These are phyloP conservation scores for Tenodera sinensis DNA, from an alignment of 2,888 invertebrate genomes.

Conservation along the genomic window DNA sequence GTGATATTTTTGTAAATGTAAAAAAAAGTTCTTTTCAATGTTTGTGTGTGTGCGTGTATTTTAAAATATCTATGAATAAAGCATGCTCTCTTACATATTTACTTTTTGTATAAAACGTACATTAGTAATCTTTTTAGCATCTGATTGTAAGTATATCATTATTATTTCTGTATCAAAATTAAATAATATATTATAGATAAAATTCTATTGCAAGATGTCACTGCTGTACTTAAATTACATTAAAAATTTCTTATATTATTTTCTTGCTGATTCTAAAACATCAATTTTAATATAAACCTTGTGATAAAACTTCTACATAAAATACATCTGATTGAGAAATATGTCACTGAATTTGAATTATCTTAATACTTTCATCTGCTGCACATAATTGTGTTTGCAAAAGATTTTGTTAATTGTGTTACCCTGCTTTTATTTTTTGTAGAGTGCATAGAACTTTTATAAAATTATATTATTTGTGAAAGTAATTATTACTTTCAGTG, in stretches of 20 bases:
- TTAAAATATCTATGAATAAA: constrained; percentile 11
- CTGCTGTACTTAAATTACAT: neutral
- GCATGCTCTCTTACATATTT: constrained; percentile 15
- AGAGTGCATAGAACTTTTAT: neutral
- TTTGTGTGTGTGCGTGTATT: constrained; percentile 15
- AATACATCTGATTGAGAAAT: neutral
- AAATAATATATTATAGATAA: neutral
- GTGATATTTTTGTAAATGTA: constrained; percentile 30
- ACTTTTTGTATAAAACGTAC: neutral
- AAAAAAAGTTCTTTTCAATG: constrained; percentile 13
- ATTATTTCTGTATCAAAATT: constrained; percentile 4
- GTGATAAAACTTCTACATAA: neutral
- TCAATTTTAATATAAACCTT: neutral
- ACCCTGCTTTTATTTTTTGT: neutral
- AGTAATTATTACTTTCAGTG: neutral
- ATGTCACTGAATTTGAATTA: too few relatives aligned
- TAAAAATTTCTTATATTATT: neutral
- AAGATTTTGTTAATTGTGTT: too few relatives aligned
- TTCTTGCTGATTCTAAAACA: neutral
- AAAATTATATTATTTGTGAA: neutral
- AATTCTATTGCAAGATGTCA: neutral
- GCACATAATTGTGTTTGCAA: too few relatives aligned
- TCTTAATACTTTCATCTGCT: too few relatives aligned
- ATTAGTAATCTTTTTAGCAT: neutral
- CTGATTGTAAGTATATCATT: neutral